Base-by-base conservation (phyloP, 2,113 vertebrate species). In the Carlito syrichta region DNA sequence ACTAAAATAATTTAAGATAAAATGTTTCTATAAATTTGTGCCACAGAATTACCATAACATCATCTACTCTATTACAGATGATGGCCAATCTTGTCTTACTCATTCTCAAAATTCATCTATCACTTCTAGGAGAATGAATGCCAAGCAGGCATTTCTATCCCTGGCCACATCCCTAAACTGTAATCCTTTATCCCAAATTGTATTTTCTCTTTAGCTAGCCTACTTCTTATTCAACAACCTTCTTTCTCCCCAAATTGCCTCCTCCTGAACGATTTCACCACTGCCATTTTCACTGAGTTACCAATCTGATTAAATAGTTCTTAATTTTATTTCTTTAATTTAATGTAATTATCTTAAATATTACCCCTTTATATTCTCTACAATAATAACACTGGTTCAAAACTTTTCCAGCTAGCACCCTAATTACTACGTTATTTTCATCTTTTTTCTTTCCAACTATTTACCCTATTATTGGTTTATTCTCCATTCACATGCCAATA, bases 1-100 rank as follows among this genome's bases (percentile, higher is more conserved):
- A 96, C 60, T 82, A 87, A 96, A 93, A 87, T 85, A 95, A 43
- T 96, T 95, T 88, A 93, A 95, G 76, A 90, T 81, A 95, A 90
- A 96, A 52, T 92, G 68, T 95, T 97, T 95, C 92, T 91, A 87
- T 95, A 82, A 90, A 94, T 97, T 73, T 96, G 35, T 88, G 60
- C 58, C 81, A 45, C 54, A n/a, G 16, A 94, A 92, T 97, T 96
- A 95, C 66, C 76, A 84, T 89, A 95, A 82, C 23, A 69, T 89
- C 62, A 60, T 89, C 66, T 52, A 58, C 73, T 92, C 27, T 91
- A 56, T 89, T 89, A 79, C 19, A 45, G 63, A 78, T 22, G 58
- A 97, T 82, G 58, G 77, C 50, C 87, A 96, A 95, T 60, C 58
- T 52, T 86, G 76, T 87, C 27, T 96, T 62, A 68, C 10, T 22